Conservation (phyloP, 2,113 vertebrate genomes). For the Redunca redunca region DNA sequence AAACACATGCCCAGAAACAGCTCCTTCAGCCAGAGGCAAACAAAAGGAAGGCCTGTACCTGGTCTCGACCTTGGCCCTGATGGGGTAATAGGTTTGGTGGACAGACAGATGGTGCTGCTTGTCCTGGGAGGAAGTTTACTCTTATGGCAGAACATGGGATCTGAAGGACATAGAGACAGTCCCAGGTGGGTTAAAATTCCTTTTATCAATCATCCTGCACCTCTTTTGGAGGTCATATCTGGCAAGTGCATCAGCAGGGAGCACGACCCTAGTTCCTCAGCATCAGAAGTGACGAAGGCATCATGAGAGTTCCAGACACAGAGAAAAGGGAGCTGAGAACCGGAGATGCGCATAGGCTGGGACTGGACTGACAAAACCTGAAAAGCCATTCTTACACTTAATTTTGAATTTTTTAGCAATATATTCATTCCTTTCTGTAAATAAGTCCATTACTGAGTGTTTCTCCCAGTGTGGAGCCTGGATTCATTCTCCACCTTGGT, state of each 20-base stretch:
- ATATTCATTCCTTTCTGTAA: not conserved
- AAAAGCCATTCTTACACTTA: not conserved
- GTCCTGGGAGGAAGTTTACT: not conserved
- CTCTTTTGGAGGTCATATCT: not conserved
- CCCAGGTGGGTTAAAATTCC: not conserved
- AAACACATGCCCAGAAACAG: not conserved
- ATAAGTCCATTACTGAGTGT: not conserved
- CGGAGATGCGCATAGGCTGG: not conserved
- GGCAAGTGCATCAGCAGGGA: not conserved
- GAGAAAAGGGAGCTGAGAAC: not conserved
- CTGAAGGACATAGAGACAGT: not conserved
- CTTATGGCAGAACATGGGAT: not conserved
- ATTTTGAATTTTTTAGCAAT: conserved; percentile 4
- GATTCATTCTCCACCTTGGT: not conserved
- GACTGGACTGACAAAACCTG: not conserved
- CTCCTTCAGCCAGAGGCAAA: not conserved
- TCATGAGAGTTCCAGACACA: not conserved
- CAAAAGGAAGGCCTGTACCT: not conserved
- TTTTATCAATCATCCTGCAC: not conserved
- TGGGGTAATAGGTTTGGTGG: not conserved
- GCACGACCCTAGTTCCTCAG: not conserved
- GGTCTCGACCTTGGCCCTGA: not conserved
- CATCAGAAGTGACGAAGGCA: not conserved
- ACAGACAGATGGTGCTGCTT: not conserved
- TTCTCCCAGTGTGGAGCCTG: not conserved